Conservation (phyloP, 2,113 vertebrate genomes). For the Panthera tigris region DNA sequence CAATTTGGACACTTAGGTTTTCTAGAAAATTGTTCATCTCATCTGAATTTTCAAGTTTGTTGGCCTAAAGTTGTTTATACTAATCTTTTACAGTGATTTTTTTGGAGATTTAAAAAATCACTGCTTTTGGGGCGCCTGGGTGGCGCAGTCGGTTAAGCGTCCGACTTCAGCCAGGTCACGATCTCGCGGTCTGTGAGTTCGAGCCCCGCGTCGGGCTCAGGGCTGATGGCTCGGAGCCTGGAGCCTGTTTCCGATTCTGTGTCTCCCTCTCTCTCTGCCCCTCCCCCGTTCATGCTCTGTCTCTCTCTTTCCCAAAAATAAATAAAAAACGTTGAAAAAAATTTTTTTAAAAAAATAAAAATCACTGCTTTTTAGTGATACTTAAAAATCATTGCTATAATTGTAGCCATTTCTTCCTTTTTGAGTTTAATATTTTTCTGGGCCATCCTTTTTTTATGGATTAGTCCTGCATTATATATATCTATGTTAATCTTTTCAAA, state of each 20-base stretch:
- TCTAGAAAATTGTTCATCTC: not conserved
- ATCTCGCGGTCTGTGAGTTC: too few relatives aligned
- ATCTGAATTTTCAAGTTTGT: not conserved
- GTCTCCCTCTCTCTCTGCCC: too few relatives aligned
- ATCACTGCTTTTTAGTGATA: not conserved
- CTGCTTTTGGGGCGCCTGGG: too few relatives aligned
- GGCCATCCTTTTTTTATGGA: not conserved
- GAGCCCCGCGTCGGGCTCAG: too few relatives aligned
- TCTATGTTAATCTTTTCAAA: not conserved
- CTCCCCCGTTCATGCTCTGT: too few relatives aligned
- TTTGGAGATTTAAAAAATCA: not conserved
- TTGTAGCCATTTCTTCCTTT: not conserved
- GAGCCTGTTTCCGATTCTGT: too few relatives aligned
- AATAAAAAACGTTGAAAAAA: too few relatives aligned
- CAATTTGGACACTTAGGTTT: not conserved
- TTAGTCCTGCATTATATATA: not conserved
- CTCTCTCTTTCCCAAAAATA: too few relatives aligned
- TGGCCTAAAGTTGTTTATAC: not conserved
- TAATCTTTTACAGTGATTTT: not conserved
- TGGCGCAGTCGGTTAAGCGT: too few relatives aligned
- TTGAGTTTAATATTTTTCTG: not conserved
- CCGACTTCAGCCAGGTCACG: too few relatives aligned
- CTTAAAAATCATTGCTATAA: not conserved
- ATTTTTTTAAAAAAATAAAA: too few relatives aligned
- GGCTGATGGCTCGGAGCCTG: too few relatives aligned